Percentiles rank a stretch among this genome's conserved stretches.
Evolutionary conservation across 2,888 invertebrate genomes (phyloP).

Genomic region (Tortrix viridana): DNA sequence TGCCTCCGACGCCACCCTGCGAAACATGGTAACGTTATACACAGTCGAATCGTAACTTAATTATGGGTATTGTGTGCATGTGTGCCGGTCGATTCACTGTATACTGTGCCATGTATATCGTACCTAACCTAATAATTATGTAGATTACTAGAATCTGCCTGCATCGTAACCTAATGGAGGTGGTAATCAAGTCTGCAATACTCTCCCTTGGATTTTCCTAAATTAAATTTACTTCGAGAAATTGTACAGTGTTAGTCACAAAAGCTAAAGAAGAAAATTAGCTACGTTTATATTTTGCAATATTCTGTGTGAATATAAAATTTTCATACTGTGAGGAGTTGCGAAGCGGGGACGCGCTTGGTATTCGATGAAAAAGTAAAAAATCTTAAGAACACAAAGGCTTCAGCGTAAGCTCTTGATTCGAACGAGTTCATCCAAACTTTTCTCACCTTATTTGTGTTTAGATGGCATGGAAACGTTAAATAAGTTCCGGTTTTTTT

Average conservation of each 20-base stretch:
- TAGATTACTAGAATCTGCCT: conserved; percentile 11
- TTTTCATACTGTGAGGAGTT: conserved; percentile 43
- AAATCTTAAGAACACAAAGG: neutral
- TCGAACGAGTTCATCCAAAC: conserved; percentile 51
- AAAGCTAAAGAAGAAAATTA: conserved; percentile 31
- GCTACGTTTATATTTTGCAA: conserved; percentile 15
- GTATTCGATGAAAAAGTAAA: conserved; percentile 46
- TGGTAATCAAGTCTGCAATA: neutral
- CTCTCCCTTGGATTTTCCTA: conserved; percentile 1
- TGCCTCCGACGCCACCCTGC: conserved; percentile 80
- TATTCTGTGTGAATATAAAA: conserved; percentile 31
- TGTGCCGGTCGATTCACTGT: conserved; percentile 12
- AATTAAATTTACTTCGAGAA: conserved; percentile 12
- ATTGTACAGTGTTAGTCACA: conserved; percentile 32
- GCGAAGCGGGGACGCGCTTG: conserved; percentile 57
- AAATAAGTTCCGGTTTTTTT: conserved; percentile 49
- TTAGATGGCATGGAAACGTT: conserved; percentile 52
- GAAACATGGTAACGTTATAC: conserved; percentile 55
- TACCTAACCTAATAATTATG: conserved; percentile 5
- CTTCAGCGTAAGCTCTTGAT: conserved; percentile 52
- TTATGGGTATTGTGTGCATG: conserved; percentile 48
- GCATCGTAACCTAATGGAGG: neutral
- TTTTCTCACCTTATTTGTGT: conserved; percentile 67
- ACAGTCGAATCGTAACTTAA: conserved; percentile 47
- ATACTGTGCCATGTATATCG: conserved; percentile 2